A percentile compares a stretch with the other conserved stretches of the same genome.
These are phyloP conservation scores for Amphimallon solstitiale DNA, from an alignment of 2,888 invertebrate species.

Conservation along the genomic window DNA sequence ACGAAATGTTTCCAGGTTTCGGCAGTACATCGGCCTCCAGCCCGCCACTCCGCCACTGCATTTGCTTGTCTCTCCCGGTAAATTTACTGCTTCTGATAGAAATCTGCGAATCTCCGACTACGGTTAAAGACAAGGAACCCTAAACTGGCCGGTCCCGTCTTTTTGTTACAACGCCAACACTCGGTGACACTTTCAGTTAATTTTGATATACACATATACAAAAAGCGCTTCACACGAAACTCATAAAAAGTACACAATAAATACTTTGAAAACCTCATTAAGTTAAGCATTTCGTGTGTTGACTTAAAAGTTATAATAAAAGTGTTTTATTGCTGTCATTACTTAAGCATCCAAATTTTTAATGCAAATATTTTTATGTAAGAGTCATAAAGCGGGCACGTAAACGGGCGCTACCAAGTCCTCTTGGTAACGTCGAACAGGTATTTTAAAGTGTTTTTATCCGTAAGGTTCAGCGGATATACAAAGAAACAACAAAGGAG, in stretches of 20 bases:
- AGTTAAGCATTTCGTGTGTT: neutral
- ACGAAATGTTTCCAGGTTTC: constrained; percentile 45
- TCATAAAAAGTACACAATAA: constrained; percentile 8
- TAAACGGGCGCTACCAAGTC: neutral
- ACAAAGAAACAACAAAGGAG: too few relatives aligned
- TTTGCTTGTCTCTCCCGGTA: constrained; percentile 46
- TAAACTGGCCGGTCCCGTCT: constrained; percentile 45
- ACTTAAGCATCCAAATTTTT: constrained; percentile 8
- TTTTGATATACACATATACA: too few relatives aligned
- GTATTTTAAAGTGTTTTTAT: too few relatives aligned
- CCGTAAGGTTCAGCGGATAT: too few relatives aligned
- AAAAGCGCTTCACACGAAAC: neutral
- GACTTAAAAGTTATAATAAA: constrained; percentile 14
- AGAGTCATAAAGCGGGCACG: neutral
- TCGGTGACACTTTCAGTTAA: constrained; percentile 41
- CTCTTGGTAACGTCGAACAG: too few relatives aligned
- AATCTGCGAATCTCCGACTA: constrained; percentile 53
- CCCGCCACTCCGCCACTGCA: constrained; percentile 45
- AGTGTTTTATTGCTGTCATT: constrained; percentile 9
- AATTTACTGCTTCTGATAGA: constrained; percentile 61
- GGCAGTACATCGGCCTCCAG: constrained; percentile 44
- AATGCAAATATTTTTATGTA: constrained; percentile 4
- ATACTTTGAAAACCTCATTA: constrained; percentile 18
- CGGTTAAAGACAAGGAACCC: constrained; percentile 47
- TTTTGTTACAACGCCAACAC: constrained; percentile 45